Conservation (phyloP, 2,888 invertebrate species). For the Pinctada fucata region DNA sequence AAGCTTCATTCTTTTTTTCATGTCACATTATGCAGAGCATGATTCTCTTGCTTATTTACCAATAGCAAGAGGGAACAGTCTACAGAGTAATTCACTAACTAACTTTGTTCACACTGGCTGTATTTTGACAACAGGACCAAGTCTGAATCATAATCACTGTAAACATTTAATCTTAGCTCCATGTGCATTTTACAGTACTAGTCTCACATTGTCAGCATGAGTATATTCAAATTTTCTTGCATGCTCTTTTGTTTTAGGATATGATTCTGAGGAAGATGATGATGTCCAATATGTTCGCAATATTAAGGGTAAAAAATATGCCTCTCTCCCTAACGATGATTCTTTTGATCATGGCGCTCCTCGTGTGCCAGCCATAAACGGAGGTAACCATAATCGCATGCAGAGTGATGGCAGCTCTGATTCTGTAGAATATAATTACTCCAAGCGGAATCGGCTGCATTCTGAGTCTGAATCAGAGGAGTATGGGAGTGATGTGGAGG, state of each 20-base stretch:
- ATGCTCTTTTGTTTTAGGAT: conserved; percentile 71
- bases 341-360: conserved; percentile 55
- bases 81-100: too few species aligned
- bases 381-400: conserved; percentile 27
- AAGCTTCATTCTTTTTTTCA: too few species aligned
- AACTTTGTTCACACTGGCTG: too few species aligned
- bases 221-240: conserved; percentile 44
- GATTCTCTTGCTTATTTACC: too few species aligned
- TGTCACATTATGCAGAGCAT: too few species aligned
- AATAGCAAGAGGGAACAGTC: too few species aligned
- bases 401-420: conserved; percentile 35
- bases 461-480: conserved; percentile 63
- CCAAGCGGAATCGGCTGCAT: conserved; percentile 54
- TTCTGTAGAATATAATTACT: conserved; percentile 45
- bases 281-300: conserved; percentile 65
- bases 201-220: conserved; percentile 26
- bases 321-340: conserved; percentile 69
- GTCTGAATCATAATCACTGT: too few species aligned
- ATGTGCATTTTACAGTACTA: conserved; percentile 16
- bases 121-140: too few species aligned
- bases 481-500: conserved; percentile 66
- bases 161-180: too few species aligned
- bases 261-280: conserved; percentile 73
- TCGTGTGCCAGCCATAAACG: conserved; percentile 27
- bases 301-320: conserved; percentile 72